Evolutionary conservation across 2,113 vertebrate species (phyloP).

Genomic region (Psilopogon haemacephalus): DNA sequence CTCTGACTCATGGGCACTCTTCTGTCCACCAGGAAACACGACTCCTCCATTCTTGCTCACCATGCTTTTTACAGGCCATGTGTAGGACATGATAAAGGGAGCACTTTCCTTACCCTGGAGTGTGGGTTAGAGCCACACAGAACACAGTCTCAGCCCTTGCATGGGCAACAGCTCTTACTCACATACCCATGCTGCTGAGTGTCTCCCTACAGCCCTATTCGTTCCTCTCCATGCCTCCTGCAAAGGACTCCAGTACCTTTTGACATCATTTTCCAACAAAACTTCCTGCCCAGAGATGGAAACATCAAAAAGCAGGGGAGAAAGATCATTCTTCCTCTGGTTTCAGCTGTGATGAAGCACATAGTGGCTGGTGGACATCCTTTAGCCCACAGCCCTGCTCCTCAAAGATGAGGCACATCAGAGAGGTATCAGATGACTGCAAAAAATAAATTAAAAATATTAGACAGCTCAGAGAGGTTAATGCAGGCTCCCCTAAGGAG

Average conservation of each 20-base stretch:
- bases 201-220: neutral
- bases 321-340: too few species aligned
- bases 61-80: neutral
- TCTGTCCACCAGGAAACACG: neutral
- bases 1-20: too few species aligned
- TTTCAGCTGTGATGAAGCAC: neutral
- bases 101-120: neutral
- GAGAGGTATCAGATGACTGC: neutral
- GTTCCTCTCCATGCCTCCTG: neutral
- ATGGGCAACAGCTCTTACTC: neutral
- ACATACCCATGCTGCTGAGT: fast-evolving
- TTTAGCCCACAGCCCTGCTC: neutral
- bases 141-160: neutral
- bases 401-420: neutral
- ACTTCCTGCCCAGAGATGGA: neutral
- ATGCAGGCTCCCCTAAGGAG: neutral
- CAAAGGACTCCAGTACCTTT: neutral
- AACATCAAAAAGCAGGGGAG: neutral
- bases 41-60: neutral
- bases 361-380: neutral
- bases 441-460: neutral
- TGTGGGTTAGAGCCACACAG: neutral
- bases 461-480: neutral
- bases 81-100: neutral
- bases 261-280: neutral